Conservation (phyloP, 2,113 vertebrate species). For the Takifugu bimaculatus region DNA sequence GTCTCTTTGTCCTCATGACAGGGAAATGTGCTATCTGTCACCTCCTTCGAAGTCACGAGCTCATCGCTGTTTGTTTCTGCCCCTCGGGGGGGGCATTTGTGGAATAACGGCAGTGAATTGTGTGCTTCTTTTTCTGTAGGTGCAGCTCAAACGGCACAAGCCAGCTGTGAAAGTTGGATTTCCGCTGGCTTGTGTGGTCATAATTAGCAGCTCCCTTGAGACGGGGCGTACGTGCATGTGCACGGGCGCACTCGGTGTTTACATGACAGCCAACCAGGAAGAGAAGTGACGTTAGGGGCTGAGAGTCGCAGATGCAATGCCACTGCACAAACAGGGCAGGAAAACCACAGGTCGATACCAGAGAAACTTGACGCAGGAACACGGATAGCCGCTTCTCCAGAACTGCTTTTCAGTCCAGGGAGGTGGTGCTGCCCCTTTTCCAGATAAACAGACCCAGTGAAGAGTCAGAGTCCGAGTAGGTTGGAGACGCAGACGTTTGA, state of each 20-base stretch:
- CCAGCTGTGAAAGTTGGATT: conserved; percentile 61
- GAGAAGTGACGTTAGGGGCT: conserved; percentile 69
- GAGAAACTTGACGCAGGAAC: conserved; percentile 33
- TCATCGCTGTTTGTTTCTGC: neutral
- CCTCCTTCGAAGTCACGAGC: conserved; percentile 19
- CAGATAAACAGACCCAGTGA: conserved; percentile 27
- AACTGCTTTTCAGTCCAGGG: conserved; percentile 3
- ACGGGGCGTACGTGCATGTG: conserved; percentile 26
- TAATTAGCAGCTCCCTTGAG: conserved; percentile 60
- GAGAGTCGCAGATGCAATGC: conserved; percentile 41
- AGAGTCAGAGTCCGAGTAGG: conserved; percentile 34
- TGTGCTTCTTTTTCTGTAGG: neutral
- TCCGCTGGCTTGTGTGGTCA: conserved; percentile 55
- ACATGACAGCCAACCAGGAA: conserved; percentile 55
- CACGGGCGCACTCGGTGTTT: conserved; percentile 63
- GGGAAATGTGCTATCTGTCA: neutral
- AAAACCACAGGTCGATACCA: conserved; percentile 35
- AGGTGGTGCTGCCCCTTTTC: neutral
- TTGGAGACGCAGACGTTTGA: conserved; percentile 27
- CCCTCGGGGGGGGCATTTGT: conserved; percentile 5
- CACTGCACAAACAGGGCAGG: conserved; percentile 3
- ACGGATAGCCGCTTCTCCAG: conserved; percentile 17
- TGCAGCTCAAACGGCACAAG: conserved; percentile 21
- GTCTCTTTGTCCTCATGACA: no score
- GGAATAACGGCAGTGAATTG: conserved; percentile 35